Evolutionary conservation across 2,888 invertebrate species (phyloP).

Genomic region (Anarsia innoxiella): DNA sequence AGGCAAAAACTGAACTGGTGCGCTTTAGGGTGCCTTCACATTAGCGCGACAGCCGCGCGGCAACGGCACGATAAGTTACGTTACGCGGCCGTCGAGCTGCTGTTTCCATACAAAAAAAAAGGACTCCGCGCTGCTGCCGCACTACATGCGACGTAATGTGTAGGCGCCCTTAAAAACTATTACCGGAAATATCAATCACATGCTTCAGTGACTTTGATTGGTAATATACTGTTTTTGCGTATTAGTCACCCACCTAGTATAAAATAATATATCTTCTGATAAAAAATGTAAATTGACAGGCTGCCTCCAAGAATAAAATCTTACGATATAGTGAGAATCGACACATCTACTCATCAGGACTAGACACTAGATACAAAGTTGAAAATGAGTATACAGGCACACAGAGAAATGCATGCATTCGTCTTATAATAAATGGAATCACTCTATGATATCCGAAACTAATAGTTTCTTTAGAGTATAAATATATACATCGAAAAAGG

Average conservation of each 20-base stretch:
- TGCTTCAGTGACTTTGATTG: background rate
- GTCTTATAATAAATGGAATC: slow-evolving; percentile 73
- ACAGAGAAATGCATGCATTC: slow-evolving; percentile 73
- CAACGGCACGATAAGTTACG: too few species aligned
- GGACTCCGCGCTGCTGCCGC: too few species aligned
- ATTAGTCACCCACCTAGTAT: too few species aligned
- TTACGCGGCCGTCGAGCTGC: too few species aligned
- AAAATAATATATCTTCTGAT: too few species aligned
- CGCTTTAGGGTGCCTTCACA: too few species aligned
- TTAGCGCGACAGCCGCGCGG: too few species aligned
- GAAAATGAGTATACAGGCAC: slow-evolving; percentile 69
- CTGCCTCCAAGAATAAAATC: slow-evolving; percentile 50
- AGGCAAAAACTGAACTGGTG: too few species aligned
- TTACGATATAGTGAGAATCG: slow-evolving; percentile 65
- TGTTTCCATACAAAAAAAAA: too few species aligned
- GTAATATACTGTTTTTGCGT: background rate
- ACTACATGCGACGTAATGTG: too few species aligned
- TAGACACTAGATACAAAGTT: slow-evolving; percentile 64
- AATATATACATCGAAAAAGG: slow-evolving; percentile 54
- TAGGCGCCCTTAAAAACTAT: slow-evolving; percentile 19
- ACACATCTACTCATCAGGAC: slow-evolving; percentile 63
- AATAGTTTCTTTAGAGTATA: slow-evolving; percentile 38
- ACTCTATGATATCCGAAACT: slow-evolving; percentile 60
- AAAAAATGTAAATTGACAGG: slow-evolving; percentile 56
- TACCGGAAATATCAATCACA: slow-evolving; percentile 5